phyloP scores from a whole-genome alignment of 2,797 vertebrate species.

The Leuciscus waleckii region DNA sequence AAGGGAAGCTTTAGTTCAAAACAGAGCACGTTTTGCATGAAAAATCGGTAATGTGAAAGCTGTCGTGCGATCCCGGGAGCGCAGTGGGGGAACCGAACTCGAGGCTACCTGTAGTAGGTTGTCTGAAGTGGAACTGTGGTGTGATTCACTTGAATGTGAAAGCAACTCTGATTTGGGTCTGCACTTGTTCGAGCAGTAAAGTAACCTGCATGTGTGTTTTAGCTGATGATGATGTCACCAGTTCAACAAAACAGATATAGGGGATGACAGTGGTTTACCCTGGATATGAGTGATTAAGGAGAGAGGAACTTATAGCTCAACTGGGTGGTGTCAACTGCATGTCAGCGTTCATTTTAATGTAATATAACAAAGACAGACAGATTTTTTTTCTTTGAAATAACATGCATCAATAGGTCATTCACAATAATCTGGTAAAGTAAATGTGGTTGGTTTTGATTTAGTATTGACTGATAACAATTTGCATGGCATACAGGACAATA shows the following conservation, averaged over 20 bases:
- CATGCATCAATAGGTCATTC: not conserved
- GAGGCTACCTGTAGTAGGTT: not conserved
- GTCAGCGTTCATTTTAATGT: not conserved
- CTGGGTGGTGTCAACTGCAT: not conserved
- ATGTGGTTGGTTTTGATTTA: not conserved
- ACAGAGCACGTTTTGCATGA: not conserved
- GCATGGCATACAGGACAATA: not conserved
- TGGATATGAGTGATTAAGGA: not conserved
- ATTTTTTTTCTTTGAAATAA: not conserved
- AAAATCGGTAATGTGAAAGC: not conserved
- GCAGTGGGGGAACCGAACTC: not conserved
- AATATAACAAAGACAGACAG: not conserved
- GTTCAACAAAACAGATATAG: not conserved
- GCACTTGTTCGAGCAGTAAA: not conserved
- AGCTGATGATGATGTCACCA: not conserved
- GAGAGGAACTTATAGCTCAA: not conserved
- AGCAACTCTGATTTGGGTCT: not conserved
- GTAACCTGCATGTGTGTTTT: not conserved
- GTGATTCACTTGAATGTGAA: not conserved
- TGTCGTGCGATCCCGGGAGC: not conserved
- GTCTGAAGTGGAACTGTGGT: not conserved
- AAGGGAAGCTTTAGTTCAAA: not conserved
- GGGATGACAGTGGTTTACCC: too few relatives aligned
- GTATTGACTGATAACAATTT: not conserved
- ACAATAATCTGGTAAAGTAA: not conserved